Conservation (phyloP, 2,113 vertebrate genomes). For the Phalacrocorax carbo region DNA sequence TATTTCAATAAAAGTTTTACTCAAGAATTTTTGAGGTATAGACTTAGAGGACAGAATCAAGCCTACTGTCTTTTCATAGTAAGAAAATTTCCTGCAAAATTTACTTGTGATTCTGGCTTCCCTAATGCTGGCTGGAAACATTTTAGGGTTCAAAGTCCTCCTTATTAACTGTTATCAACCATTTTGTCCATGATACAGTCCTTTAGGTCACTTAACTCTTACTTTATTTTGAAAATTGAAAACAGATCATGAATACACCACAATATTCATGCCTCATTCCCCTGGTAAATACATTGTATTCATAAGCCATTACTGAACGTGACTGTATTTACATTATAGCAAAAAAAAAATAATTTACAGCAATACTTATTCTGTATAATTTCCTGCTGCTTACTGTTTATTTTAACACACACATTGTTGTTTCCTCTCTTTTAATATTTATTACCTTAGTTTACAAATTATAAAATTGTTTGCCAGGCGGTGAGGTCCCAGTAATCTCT, state of each 20-base stretch:
- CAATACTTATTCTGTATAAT: neutral
- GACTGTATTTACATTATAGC: neutral
- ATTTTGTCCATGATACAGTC: neutral
- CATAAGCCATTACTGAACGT: neutral
- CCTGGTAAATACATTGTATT: neutral
- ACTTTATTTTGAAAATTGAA: neutral
- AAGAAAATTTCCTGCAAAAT: neutral
- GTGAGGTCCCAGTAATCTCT: neutral
- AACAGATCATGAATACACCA: neutral
- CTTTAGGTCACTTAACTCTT: neutral
- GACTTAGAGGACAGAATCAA: neutral
- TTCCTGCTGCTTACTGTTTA: neutral
- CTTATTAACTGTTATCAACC: neutral
- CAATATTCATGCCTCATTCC: neutral
- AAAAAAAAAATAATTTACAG: neutral
- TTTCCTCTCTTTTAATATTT: neutral
- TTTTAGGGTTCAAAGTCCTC: neutral
- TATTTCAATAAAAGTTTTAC: neutral
- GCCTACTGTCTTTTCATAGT: neutral
- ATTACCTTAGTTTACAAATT: neutral
- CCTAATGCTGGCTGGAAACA: fast-evolving
- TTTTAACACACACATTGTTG: neutral
- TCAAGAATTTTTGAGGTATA: neutral
- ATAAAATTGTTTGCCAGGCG: neutral
- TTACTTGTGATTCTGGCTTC: neutral